Evolutionary conservation across 2,113 vertebrate species (phyloP).

Genomic region (Laticauda colubrina): DNA sequence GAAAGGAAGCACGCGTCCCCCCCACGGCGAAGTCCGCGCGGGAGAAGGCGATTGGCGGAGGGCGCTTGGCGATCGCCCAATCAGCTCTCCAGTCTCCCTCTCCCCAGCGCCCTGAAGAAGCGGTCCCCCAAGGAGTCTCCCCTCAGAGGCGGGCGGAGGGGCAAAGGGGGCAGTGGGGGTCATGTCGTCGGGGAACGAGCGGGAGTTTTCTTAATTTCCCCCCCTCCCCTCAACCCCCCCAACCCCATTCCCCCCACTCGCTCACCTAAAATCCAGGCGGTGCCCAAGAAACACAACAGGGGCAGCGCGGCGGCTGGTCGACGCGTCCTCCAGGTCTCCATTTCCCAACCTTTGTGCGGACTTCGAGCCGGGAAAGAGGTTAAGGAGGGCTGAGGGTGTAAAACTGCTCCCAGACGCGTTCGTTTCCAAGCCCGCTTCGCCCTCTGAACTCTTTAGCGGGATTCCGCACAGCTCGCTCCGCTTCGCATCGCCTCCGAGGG

Average conservation of each 20-base stretch:
- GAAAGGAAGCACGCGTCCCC: background rate
- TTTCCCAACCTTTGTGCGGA: background rate
- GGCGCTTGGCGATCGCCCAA: background rate
- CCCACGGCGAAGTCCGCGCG: background rate
- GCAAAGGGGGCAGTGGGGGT: accelerated
- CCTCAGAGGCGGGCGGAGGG: background rate
- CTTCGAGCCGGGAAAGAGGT: too few species aligned
- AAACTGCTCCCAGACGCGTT: accelerated
- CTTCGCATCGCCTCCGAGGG: background rate
- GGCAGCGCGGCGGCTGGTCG: background rate
- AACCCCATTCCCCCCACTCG: accelerated
- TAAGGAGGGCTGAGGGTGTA: accelerated
- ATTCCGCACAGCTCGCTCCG: background rate
- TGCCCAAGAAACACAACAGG: background rate
- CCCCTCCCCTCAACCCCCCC: accelerated
- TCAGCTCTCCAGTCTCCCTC: background rate
- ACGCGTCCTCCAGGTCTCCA: background rate
- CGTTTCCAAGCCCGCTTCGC: background rate
- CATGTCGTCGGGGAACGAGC: accelerated
- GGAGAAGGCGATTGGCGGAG: background rate
- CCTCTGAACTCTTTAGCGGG: background rate
- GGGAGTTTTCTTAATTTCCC: too few species aligned
- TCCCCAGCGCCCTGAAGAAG: background rate
- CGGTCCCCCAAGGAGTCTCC: background rate
- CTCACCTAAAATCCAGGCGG: constrained; percentile 15